Conservation (phyloP, 2,113 vertebrate genomes). For the Neolamprologus modestus region DNA sequence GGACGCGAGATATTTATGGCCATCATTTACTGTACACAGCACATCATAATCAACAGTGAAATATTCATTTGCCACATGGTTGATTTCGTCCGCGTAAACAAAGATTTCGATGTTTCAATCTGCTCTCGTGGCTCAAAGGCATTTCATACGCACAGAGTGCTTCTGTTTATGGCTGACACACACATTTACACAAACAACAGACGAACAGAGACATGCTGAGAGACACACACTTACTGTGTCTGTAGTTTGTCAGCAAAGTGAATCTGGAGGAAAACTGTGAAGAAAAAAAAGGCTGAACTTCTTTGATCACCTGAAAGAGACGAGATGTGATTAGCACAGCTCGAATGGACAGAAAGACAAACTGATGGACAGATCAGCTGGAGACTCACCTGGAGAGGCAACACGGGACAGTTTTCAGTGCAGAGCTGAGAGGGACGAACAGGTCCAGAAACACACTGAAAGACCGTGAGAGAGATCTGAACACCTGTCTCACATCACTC, state of each 20-base stretch:
- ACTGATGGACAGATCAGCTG: not conserved
- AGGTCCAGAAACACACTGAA: not conserved
- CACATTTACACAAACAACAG: not conserved
- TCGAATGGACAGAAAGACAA: not conserved
- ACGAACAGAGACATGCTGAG: not conserved
- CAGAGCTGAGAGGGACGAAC: not conserved
- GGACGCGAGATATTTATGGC: not conserved
- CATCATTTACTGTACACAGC: not conserved
- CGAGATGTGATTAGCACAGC: not conserved
- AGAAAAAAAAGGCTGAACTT: not conserved
- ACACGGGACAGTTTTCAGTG: not conserved
- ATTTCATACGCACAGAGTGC: not conserved
- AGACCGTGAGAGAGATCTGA: not conserved
- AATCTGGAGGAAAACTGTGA: not conserved
- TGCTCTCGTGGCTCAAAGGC: not conserved
- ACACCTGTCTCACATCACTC: not conserved
- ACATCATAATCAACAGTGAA: not conserved
- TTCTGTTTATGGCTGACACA: not conserved
- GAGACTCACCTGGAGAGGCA: not conserved
- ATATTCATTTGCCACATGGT: not conserved
- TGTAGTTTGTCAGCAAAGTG: constrained; percentile 7
- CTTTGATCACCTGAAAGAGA: not conserved
- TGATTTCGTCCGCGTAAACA: not conserved
- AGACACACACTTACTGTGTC: constrained; percentile 3
- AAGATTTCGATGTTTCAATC: not conserved